A percentile compares a stretch with the other conserved stretches of the same genome.
These are phyloP conservation scores for Rhizoglyphus robini DNA, from an alignment of 1,140 invertebrate species.

Conservation along the genomic window DNA sequence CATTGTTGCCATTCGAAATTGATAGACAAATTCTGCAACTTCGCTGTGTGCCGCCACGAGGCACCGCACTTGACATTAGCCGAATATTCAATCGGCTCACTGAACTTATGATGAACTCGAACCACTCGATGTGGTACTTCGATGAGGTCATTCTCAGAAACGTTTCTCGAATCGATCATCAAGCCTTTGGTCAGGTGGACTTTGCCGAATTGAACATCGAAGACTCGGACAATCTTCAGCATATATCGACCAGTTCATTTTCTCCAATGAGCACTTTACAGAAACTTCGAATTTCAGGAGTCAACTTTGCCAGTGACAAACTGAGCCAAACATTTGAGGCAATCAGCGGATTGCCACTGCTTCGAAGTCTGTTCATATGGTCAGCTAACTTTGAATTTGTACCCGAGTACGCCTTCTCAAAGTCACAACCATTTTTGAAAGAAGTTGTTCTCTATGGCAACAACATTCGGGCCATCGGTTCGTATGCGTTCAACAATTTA, in stretches of 20 bases:
- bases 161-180: background rate
- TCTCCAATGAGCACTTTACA: background rate
- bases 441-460: conserved; percentile 8
- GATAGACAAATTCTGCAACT: background rate
- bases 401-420: background rate
- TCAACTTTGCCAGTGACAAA: background rate
- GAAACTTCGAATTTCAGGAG: conserved; percentile 1
- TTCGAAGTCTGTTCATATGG: conserved; percentile 9
- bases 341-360: background rate
- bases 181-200: conserved; percentile 3
- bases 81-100: conserved; percentile 5
- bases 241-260: background rate
- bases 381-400: conserved; percentile 15
- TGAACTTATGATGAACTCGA: background rate
- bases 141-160: conserved; percentile 12
- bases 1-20: conserved; percentile 1
- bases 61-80: background rate
- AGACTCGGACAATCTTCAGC: background rate
- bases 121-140: background rate
- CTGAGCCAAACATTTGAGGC: background rate
- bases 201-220: conserved; percentile 13
- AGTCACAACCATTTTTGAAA: background rate
- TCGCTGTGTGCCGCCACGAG: background rate
- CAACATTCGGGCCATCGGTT: conserved; percentile 8
- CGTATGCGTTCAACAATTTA: background rate